phyloP scores from a whole-genome alignment of 2,888 invertebrate species.

The Unio pictorum region DNA sequence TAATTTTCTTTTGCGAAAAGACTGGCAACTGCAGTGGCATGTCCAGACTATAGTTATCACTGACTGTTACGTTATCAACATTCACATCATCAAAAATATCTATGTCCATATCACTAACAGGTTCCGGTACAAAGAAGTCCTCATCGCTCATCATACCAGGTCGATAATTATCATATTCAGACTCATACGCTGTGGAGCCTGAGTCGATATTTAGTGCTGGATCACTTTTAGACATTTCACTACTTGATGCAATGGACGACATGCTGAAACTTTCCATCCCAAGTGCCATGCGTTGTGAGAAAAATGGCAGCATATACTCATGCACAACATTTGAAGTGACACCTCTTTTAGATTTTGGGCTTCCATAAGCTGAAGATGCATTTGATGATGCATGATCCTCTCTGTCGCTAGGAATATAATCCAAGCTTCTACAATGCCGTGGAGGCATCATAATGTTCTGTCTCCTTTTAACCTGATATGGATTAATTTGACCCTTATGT shows the following conservation, averaged over 20 bases:
- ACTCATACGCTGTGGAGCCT: constrained; percentile 80
- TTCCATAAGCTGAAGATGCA: constrained; percentile 57
- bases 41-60: constrained; percentile 67
- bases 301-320: constrained; percentile 54
- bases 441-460: constrained; percentile 57
- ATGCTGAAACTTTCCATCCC: constrained; percentile 66
- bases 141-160: constrained; percentile 73
- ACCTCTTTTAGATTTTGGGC: constrained; percentile 53
- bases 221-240: constrained; percentile 69
- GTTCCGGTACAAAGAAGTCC: constrained; percentile 69
- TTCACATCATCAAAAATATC: constrained; percentile 69
- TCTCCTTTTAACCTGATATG: constrained; percentile 64
- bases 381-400: constrained; percentile 59
- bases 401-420: constrained; percentile 68
- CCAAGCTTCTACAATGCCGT: constrained; percentile 66
- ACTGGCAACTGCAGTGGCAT: constrained; percentile 53
- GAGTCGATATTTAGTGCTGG: constrained; percentile 66
- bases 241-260: constrained; percentile 66
- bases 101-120: constrained; percentile 69
- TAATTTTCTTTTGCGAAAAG: constrained; percentile 57
- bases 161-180: constrained; percentile 80
- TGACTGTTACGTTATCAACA: constrained; percentile 68
- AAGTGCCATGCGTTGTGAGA: constrained; percentile 47
- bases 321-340: constrained; percentile 10
- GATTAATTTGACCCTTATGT: constrained; percentile 33